These are phyloP conservation scores for Microtus pennsylvanicus DNA, from an alignment of 2,113 vertebrate species.

Conservation along the genomic window DNA sequence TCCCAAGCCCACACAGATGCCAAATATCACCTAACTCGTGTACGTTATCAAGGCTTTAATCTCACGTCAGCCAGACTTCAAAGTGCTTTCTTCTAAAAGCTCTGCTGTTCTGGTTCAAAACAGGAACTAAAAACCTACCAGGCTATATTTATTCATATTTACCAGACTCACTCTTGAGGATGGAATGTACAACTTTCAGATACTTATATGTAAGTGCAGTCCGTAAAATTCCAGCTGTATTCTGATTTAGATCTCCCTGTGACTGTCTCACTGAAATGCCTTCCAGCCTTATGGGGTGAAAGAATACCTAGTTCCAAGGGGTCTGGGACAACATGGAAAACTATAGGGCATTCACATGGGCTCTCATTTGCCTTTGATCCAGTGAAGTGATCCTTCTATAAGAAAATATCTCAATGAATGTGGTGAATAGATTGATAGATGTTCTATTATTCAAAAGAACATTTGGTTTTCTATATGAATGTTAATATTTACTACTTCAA, in stretches of 20 bases:
- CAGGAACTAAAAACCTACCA: neutral
- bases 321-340: neutral
- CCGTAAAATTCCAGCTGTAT: neutral
- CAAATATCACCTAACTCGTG: neutral
- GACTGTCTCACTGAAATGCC: neutral
- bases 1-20: neutral
- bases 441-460: neutral
- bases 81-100: neutral
- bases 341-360: neutral
- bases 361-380: neutral
- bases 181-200: neutral
- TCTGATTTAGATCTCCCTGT: neutral
- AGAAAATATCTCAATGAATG: neutral
- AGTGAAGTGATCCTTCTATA: neutral
- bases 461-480: neutral
- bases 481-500: neutral
- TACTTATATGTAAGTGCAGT: neutral
- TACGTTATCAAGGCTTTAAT: neutral
- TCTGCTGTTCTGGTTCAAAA: neutral
- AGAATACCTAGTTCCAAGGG: neutral
- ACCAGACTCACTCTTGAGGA: neutral
- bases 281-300: neutral
- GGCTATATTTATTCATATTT: neutral
- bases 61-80: neutral
- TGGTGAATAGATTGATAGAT: neutral